Percentiles rank a stretch among this genome's conserved stretches.
phyloP scores from a whole-genome alignment of 2,888 invertebrate species.

The Melipona bicolor region DNA sequence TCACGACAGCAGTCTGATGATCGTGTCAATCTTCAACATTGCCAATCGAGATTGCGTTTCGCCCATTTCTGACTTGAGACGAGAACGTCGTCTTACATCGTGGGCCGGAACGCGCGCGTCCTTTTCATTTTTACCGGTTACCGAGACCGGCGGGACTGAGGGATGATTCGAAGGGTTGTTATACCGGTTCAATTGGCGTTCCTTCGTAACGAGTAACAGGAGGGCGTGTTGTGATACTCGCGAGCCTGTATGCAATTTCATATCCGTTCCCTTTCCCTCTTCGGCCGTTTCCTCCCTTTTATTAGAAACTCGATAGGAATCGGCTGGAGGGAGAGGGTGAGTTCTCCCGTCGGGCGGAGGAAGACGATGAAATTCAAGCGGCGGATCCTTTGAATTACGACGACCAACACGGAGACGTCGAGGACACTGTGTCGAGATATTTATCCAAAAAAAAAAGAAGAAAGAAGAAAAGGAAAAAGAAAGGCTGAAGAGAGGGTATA shows the following conservation, averaged over 20 bases:
- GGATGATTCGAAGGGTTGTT: conserved; percentile 56
- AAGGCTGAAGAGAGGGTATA: not conserved
- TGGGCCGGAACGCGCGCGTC: conserved; percentile 33
- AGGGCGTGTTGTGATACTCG: conserved; percentile 48
- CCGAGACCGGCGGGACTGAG: conserved; percentile 19
- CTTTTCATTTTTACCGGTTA: conserved; percentile 52
- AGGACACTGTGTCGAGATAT: conserved; percentile 1
- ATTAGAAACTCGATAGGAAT: conserved; percentile 34
- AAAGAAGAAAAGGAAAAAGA: not conserved
- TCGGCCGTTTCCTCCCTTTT: conserved; percentile 18
- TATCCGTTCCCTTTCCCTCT: conserved; percentile 24
- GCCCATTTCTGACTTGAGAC: too few species aligned
- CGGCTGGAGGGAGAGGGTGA: not conserved
- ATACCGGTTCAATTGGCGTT: conserved; percentile 53
- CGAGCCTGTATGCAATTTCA: conserved; percentile 49
- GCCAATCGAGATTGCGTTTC: too few species aligned
- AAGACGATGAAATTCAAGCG: conserved; percentile 19
- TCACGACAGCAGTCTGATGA: too few species aligned
- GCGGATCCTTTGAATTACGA: conserved; percentile 22
- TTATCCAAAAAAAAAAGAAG: not conserved
- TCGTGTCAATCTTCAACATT: too few species aligned
- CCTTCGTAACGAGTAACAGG: conserved; percentile 54
- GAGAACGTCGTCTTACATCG: not conserved
- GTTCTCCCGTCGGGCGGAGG: not conserved
- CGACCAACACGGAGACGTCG: not conserved